Evolutionary conservation across 2,888 invertebrate genomes (phyloP), one percentile per base, ranked within the genome.

Genomic region (Hartigia nigra): DNA sequence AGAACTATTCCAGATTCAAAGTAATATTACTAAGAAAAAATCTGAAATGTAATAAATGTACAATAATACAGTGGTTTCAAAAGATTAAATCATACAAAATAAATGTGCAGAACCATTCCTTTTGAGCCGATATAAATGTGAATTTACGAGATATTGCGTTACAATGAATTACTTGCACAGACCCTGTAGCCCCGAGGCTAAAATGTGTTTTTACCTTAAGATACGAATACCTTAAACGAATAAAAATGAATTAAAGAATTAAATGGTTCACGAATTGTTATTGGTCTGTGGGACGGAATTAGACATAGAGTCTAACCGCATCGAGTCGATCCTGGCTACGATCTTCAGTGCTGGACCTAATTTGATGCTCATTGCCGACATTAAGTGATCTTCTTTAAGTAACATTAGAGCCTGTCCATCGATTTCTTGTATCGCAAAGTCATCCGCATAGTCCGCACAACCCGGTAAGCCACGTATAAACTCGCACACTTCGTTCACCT

Each of bases 301-400:
- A 37, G 90, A 87, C 76, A 86, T 84, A 11, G 87, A 85, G 83
- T 95, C 95, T 4, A 95, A 94, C 70, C 96, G 93, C 93, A 97
- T 95, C 1, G 96, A 94, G 90, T 97, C 97, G 80, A 98, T 98
- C 91, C 96, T 96, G 74, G 97, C 97, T 85, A 98, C 98, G 80
- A 99, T 98, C 92, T 99, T 99, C 77, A 99, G 93, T 1, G 98
- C 98, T 0, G 98, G 98, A 0, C 98, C 98, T 32, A 99, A 94
- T 90, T 98, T 98, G 95, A 99, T 98, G 80, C 96, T 96, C 94
- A 99, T 97, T 12, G 98, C 97, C 84, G 96, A 96, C 92, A 98
- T 98, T 39, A 99, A 93, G 92, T 99, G 98, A 88, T 98, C 98
- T 84, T 98, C 98, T 88, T 97, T 97, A 77, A 99, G 94, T 77